Evolutionary conservation across 2,888 invertebrate species (phyloP).

Genomic region (Chrysolina haemoptera): DNA sequence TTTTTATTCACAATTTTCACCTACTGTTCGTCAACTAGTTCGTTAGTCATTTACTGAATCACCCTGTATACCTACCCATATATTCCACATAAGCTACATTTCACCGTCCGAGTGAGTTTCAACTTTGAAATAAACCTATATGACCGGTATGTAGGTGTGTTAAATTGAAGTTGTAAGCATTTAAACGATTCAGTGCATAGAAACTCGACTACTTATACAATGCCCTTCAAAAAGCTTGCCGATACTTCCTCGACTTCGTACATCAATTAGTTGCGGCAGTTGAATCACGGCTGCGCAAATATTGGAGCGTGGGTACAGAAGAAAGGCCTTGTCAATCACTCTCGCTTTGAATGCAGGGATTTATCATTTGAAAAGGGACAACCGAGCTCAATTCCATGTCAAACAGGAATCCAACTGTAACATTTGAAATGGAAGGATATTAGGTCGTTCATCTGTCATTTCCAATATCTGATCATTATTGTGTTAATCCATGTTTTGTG

Average conservation of each 20-base stretch:
- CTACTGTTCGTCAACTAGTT: too few species aligned
- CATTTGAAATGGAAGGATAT: conserved; percentile 63
- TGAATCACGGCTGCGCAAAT: conserved; percentile 58
- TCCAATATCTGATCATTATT: conserved; percentile 58
- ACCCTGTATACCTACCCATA: too few species aligned
- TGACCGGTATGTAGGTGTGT: too few species aligned
- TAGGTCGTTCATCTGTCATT: conserved; percentile 65
- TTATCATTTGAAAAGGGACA: conserved; percentile 66
- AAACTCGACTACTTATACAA: background rate
- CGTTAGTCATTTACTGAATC: too few species aligned
- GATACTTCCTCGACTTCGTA: conserved; percentile 41
- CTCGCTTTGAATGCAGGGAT: conserved; percentile 63
- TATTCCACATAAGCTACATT: too few species aligned
- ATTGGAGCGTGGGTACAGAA: conserved; percentile 54
- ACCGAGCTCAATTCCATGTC: conserved; percentile 68
- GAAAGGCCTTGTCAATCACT: conserved; percentile 66
- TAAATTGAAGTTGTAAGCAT: background rate
- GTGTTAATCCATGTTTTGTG: conserved; percentile 9
- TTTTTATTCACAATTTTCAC: too few species aligned
- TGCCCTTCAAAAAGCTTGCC: background rate
- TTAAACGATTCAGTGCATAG: background rate
- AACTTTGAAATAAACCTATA: too few species aligned
- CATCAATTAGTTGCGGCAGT: conserved; percentile 58
- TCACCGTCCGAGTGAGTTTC: too few species aligned
- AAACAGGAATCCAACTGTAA: conserved; percentile 64